Evolutionary conservation across 2,113 vertebrate genomes (phyloP).

Genomic region (Pollachius pollachius): DNA sequence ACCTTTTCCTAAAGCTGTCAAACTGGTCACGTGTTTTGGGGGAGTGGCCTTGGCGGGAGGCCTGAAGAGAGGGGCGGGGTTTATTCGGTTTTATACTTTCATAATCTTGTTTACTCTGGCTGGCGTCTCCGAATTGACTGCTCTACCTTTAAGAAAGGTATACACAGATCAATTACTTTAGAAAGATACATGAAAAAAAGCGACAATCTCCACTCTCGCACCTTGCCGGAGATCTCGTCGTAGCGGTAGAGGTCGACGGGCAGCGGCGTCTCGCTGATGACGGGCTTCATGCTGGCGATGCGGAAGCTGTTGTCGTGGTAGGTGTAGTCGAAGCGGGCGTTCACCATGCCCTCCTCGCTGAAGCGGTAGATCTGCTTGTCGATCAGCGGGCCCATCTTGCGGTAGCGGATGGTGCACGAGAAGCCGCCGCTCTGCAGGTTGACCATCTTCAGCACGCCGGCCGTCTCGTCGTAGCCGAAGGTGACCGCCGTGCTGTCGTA

Average conservation of each 20-base stretch:
- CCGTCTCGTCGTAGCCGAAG: constrained; percentile 95
- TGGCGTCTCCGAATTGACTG: too few species aligned
- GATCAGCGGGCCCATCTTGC: constrained; percentile 93
- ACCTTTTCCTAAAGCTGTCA: too few species aligned
- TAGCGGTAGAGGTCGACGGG: constrained; percentile 97
- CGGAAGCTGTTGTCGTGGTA: constrained; percentile 98
- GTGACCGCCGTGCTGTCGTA: constrained; percentile 95
- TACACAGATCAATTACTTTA: too few species aligned
- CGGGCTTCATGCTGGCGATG: constrained; percentile 96
- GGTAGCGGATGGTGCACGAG: constrained; percentile 95
- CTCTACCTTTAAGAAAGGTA: too few species aligned
- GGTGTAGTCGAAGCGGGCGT: constrained; percentile 95
- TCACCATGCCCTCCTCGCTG: constrained; percentile 98
- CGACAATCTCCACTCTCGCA: neutral
- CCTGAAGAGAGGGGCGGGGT: too few species aligned
- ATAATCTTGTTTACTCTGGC: too few species aligned
- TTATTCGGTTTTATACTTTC: too few species aligned
- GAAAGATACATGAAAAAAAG: neutral
- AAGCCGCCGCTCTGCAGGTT: constrained; percentile 95
- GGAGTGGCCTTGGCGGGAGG: too few species aligned
- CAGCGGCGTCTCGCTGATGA: constrained; percentile 96
- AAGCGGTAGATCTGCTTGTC: constrained; percentile 98
- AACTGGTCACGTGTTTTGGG: too few species aligned
- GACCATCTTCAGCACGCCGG: constrained; percentile 96
- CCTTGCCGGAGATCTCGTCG: constrained; percentile 97